Evolutionary conservation across 35 echinoderm and acorn worm species (phyloP).

Genomic region (Ptychodera flava): DNA sequence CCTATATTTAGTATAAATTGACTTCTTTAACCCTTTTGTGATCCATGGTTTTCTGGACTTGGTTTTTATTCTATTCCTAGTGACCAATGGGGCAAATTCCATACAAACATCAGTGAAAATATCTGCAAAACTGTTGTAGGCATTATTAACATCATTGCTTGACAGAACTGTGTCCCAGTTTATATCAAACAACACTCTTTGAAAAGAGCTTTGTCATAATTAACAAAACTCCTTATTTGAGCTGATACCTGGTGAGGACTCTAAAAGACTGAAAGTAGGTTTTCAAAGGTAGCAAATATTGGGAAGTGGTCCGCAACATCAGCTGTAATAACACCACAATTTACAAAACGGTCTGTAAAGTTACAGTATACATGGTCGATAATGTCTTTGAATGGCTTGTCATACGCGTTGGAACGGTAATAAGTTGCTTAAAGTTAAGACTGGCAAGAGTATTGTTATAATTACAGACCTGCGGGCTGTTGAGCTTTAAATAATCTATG

Average conservation of each 20-base stretch:
- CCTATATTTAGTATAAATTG: background rate
- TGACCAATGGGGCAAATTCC: background rate
- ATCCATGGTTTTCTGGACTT: conserved; percentile 4
- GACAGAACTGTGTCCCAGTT: background rate
- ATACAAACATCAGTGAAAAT: background rate
- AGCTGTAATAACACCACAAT: background rate
- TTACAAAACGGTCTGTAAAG: background rate
- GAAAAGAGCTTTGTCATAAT: background rate
- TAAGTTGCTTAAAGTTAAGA: conserved; percentile 6
- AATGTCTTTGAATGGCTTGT: background rate
- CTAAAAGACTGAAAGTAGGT: background rate
- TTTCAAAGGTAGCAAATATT: background rate
- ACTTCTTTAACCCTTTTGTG: background rate
- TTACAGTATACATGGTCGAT: background rate
- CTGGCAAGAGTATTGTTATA: background rate
- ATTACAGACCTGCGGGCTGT: background rate
- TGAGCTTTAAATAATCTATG: background rate
- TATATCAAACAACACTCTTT: background rate
- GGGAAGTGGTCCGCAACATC: conserved; percentile 6
- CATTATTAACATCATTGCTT: background rate
- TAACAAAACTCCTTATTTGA: background rate
- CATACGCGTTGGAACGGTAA: background rate
- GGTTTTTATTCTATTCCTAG: background rate
- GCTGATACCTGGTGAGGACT: background rate
- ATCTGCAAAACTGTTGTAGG: background rate